Conservation (phyloP, 2,113 vertebrate genomes). For the Sturnus vulgaris region DNA sequence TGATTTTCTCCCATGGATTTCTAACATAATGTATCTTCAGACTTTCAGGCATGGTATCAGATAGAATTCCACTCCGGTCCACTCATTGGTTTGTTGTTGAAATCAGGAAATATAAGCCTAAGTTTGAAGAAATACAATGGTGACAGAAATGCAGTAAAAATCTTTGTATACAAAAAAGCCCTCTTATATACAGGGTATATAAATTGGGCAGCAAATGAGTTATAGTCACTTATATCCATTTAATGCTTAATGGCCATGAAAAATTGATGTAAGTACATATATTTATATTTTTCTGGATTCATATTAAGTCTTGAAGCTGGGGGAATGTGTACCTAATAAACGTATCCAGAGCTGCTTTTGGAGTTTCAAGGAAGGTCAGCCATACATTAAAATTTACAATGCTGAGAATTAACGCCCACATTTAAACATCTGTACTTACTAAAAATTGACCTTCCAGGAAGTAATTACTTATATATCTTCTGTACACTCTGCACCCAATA, state of each 20-base stretch:
- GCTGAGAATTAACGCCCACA: neutral
- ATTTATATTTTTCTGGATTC: neutral
- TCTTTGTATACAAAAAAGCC: neutral
- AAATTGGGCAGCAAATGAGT: neutral
- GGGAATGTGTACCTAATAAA: neutral
- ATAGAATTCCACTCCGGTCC: neutral
- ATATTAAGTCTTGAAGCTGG: neutral
- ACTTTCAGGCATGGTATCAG: neutral
- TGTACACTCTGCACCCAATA: neutral
- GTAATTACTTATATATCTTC: neutral
- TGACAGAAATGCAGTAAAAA: neutral
- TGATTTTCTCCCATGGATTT: neutral
- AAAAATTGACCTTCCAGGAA: neutral
- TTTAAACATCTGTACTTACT: neutral
- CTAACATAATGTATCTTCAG: neutral
- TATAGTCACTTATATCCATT: neutral
- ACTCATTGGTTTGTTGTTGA: neutral
- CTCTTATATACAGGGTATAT: neutral
- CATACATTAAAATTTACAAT: neutral
- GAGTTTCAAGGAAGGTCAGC: neutral
- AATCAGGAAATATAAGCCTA: neutral
- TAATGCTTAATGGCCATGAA: neutral
- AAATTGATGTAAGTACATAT: neutral
- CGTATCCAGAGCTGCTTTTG: neutral
- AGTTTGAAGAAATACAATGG: neutral